These are phyloP conservation scores for Tinamus major DNA, from an alignment of 2,797 vertebrate species.

Conservation along the genomic window DNA sequence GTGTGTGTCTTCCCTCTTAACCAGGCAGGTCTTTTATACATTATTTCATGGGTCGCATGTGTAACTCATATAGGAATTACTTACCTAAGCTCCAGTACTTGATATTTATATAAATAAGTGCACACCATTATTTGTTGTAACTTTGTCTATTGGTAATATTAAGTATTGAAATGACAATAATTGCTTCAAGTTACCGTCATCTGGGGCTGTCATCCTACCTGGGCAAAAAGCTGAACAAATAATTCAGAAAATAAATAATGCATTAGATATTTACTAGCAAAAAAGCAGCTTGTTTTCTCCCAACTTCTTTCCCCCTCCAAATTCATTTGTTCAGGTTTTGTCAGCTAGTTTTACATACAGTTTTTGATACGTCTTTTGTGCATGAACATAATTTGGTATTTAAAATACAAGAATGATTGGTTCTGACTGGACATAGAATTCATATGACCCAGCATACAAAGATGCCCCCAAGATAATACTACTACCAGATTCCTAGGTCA, in stretches of 20 bases:
- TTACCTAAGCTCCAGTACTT: background rate
- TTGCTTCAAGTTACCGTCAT: background rate
- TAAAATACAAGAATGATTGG: background rate
- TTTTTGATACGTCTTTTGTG: background rate
- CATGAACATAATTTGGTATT: background rate
- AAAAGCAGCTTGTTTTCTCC: background rate
- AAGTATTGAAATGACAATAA: background rate
- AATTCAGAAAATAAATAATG: slow-evolving; percentile 18
- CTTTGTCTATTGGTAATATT: background rate
- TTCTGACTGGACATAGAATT: background rate
- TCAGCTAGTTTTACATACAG: background rate
- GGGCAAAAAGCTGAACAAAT: background rate
- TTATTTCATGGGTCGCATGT: background rate
- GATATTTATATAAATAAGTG: background rate
- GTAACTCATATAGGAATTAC: background rate
- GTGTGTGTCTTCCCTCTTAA: background rate
- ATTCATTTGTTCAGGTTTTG: background rate
- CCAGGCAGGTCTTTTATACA: background rate
- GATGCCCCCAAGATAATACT: background rate
- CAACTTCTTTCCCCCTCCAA: background rate
- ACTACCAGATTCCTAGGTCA: background rate
- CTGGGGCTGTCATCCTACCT: background rate
- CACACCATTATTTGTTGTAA: background rate
- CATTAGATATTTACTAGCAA: background rate
- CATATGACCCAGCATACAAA: background rate